Evolutionary conservation across 2,888 invertebrate species (phyloP).

Genomic region (Philaethria dido): DNA sequence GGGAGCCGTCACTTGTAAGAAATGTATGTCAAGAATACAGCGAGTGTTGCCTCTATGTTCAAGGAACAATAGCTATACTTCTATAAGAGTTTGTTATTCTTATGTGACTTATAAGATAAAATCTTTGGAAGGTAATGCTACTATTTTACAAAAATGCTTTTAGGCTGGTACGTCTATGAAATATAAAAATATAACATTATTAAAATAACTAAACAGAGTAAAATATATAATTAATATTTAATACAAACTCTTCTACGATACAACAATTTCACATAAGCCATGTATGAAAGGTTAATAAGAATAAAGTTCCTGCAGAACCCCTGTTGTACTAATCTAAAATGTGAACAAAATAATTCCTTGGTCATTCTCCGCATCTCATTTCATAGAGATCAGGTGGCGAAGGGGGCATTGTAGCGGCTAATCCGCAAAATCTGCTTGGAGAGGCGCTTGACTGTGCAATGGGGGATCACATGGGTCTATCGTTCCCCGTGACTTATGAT

Average conservation of each 20-base stretch:
- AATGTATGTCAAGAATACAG: conserved; percentile 31
- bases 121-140: not conserved
- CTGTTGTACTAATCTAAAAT: conserved; percentile 38
- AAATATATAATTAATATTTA: not conserved
- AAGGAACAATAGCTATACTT: conserved; percentile 20
- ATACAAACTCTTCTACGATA: not conserved
- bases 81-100: conserved; percentile 6
- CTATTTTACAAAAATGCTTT: not conserved
- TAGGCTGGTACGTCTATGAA: not conserved
- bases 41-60: conserved; percentile 20
- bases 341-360: conserved; percentile 44
- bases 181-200: no score
- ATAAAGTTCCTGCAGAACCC: not conserved
- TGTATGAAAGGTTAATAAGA: not conserved
- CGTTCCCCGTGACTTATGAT: conserved; percentile 44
- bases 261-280: not conserved
- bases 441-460: conserved; percentile 53
- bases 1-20: conserved; percentile 28
- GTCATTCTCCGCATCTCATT: conserved; percentile 46
- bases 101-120: conserved; percentile 9
- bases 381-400: conserved; percentile 51
- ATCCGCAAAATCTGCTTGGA: conserved; percentile 58
- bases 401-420: conserved; percentile 49
- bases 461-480: conserved; percentile 43
- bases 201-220: no score